phyloP scores from a whole-genome alignment of 2,113 vertebrate species.

The Amia ocellicauda region DNA sequence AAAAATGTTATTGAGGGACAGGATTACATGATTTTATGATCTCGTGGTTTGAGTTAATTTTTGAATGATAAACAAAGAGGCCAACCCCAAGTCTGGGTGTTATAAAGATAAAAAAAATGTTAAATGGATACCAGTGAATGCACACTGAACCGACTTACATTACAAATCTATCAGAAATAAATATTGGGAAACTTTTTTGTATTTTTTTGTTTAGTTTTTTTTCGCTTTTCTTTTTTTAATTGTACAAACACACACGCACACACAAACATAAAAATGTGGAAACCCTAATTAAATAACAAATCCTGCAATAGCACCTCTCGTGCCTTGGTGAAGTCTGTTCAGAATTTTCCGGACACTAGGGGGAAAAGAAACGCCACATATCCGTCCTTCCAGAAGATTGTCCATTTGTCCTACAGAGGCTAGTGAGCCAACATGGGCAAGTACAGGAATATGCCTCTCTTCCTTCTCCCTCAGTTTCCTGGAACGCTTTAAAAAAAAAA shows the following conservation, averaged over 20 bases:
- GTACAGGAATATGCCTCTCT: too few relatives aligned
- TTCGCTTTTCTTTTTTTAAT: too few relatives aligned
- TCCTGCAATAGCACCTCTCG: neutral
- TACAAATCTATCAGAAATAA: constrained; percentile 4
- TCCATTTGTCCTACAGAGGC: constrained; percentile 6
- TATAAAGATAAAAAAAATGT: constrained; percentile 15
- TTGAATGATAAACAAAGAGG: neutral
- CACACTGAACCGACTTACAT: neutral
- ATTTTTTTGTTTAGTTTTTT: too few relatives aligned
- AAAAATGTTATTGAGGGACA: too few relatives aligned
- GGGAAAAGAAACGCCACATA: neutral
- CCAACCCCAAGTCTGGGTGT: constrained; percentile 11
- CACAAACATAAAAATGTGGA: constrained; percentile 4
- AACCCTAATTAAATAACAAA: neutral
- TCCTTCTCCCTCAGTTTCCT: too few relatives aligned
- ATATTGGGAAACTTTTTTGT: neutral
- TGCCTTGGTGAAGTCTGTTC: neutral
- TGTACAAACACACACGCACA: too few relatives aligned
- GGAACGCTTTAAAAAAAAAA: neutral
- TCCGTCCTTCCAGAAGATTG: neutral
- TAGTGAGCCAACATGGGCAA: neutral
- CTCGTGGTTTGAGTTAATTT: too few relatives aligned
- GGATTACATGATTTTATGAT: too few relatives aligned
- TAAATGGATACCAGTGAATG: constrained; percentile 17
- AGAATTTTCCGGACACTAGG: neutral